Conservation (phyloP, 2,797 vertebrate genomes). For the Chromis chromis region DNA sequence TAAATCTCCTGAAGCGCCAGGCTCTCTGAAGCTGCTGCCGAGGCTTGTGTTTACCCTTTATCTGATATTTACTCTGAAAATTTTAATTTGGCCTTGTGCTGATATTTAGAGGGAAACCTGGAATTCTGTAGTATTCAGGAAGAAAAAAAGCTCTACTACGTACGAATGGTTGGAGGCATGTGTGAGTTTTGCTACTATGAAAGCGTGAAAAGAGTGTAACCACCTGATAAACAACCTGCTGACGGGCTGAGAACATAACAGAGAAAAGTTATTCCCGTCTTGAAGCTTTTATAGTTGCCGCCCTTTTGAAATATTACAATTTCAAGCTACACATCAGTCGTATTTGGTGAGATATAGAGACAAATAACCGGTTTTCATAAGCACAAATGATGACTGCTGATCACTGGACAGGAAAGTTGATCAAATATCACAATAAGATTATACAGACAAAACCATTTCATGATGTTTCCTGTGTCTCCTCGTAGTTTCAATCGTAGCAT, state of each 20-base stretch:
- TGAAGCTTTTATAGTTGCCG: no score
- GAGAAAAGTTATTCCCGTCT: no score
- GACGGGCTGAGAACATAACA: background rate
- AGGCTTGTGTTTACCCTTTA: slow-evolving; percentile 17
- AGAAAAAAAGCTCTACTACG: background rate
- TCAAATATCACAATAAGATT: no score
- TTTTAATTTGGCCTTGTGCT: slow-evolving; percentile 13
- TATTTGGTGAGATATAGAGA: no score
- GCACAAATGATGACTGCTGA: no score
- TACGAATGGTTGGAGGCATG: slow-evolving; percentile 2
- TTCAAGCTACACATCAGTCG: no score
- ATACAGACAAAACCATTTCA: no score
- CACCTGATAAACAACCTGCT: background rate
- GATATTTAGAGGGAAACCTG: slow-evolving; percentile 10
- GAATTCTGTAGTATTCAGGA: background rate
- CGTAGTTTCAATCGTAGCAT: no score
- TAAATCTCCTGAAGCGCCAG: slow-evolving; percentile 24
- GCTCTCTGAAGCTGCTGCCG: slow-evolving; percentile 25
- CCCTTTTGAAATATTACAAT: no score
- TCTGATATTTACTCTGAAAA: slow-evolving; percentile 1
- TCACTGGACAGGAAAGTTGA: no score
- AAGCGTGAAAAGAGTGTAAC: background rate
- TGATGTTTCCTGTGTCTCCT: no score
- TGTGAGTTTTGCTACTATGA: background rate
- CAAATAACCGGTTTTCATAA: no score